Base-by-base conservation (phyloP, 2,113 vertebrate genomes). In the Osmerus mordax region DNA sequence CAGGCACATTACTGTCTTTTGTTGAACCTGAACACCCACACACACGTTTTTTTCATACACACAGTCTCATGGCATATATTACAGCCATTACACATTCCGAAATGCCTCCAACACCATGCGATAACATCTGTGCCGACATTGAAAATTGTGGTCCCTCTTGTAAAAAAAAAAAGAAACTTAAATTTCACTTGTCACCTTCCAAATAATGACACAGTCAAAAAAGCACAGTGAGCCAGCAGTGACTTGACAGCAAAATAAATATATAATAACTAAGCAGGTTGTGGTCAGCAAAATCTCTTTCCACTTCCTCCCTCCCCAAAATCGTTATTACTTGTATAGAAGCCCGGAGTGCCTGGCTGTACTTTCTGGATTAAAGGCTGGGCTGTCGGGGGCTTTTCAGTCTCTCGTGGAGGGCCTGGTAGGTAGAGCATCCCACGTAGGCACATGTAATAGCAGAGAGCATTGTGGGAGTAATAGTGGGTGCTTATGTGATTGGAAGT, bases 201-300 rank as follows among this genome's bases (percentile, higher is more conserved):
- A 82, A 88, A 89, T 91, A 74, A 70, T 82, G 76, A 69, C 55
- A 73, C 87, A 87, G 87, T 87, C 87, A 89, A 83, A 84, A 78
- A 77, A 80, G 60, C 71, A 79, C 29, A 75, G 69, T 71, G 71
- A 82, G 69, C 79, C 60, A 69, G 76, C 78, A 63, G 78, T 67
- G 74, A 71, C 65, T 78, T 84, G 81, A 86, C 81, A 83, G 69
- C 74, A 19, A 87, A 84, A 87, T 88, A 87, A 86, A 90, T 86
- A 85, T 87, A 85, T 84, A 78, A 87, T 79, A 80, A 64, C 64
- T 51, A 69, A 60, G 63, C 64, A 76, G 54, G 75, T 80, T 70
- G 73, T 77, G 78, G 81, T 90, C 86, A 90, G 82, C 86, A 88
- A 79, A 86, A 79, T 69, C 23, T 47, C 67, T 15, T 61, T 68